A percentile compares a stretch with the other conserved stretches of the same genome.
These are phyloP conservation scores for Trichonephila inaurata DNA, from an alignment of 1,140 invertebrate species.

Conservation along the genomic window DNA sequence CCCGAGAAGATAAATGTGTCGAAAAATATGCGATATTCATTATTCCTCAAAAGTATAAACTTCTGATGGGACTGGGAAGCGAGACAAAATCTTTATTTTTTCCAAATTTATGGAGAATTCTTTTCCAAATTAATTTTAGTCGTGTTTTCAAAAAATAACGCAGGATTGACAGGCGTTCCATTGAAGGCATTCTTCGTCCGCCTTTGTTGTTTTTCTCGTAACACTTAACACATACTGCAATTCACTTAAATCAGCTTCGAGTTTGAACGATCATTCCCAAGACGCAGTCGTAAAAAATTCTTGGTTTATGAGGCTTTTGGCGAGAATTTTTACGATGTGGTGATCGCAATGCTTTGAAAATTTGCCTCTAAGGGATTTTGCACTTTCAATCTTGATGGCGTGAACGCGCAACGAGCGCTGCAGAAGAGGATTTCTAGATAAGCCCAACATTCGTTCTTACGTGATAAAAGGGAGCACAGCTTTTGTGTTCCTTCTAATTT, in stretches of 20 bases:
- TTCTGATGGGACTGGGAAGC: too few relatives aligned
- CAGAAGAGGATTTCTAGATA: neutral
- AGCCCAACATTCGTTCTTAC: constrained; percentile 12
- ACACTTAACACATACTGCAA: neutral
- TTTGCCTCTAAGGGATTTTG: constrained; percentile 36
- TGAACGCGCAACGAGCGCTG: neutral
- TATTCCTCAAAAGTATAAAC: too few relatives aligned
- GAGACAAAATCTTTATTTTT: too few relatives aligned
- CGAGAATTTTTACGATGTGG: neutral
- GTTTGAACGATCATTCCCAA: neutral
- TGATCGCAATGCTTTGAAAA: constrained; percentile 13
- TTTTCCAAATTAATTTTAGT: too few relatives aligned
- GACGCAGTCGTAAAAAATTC: constrained; percentile 26
- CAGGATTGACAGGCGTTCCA: too few relatives aligned
- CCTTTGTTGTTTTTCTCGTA: neutral
- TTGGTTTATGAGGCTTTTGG: constrained; percentile 24
- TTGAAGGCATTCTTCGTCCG: too few relatives aligned
- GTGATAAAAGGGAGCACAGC: constrained; percentile 9
- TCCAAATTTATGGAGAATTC: too few relatives aligned
- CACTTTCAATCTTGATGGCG: constrained; percentile 18
- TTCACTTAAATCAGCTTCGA: constrained; percentile 20
- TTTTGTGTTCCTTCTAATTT: neutral
- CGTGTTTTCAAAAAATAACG: too few relatives aligned
- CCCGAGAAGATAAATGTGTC: too few relatives aligned
- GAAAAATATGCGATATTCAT: too few relatives aligned